These are phyloP conservation scores for Knipowitschia caucasica DNA, from an alignment of 2,797 vertebrate species.

Conservation along the genomic window DNA sequence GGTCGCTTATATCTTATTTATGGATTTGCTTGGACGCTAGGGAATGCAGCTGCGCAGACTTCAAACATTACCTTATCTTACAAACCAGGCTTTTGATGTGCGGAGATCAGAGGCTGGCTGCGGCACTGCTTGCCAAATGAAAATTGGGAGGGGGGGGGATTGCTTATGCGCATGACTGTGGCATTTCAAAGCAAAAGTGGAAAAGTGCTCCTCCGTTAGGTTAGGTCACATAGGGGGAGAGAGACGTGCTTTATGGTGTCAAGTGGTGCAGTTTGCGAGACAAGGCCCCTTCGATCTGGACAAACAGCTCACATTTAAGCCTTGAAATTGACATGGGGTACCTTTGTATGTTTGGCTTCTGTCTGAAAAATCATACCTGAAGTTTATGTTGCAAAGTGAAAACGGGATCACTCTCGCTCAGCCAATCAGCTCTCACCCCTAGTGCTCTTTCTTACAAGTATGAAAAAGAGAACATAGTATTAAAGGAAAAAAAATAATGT, in stretches of 20 bases:
- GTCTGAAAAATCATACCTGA: too few species aligned
- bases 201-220: slow-evolving; percentile 80
- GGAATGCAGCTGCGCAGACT: slow-evolving; percentile 89
- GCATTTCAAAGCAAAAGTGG: slow-evolving; percentile 85
- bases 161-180: slow-evolving; percentile 80
- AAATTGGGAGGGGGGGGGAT: slow-evolving; percentile 69
- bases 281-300: slow-evolving; percentile 4
- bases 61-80: slow-evolving; percentile 98
- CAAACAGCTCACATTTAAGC: too few species aligned
- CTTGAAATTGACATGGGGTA: too few species aligned
- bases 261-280: slow-evolving; percentile 53
- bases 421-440: too few species aligned
- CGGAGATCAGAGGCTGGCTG: slow-evolving; percentile 88
- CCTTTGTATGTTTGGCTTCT: too few species aligned
- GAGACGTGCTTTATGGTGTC: slow-evolving; percentile 64
- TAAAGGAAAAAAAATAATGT: too few species aligned
- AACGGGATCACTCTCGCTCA: too few species aligned
- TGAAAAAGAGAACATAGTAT: too few species aligned
- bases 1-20: slow-evolving; percentile 91
- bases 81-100: slow-evolving; percentile 96
- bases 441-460: too few species aligned
- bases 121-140: slow-evolving; percentile 87
- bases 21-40: slow-evolving; percentile 90
- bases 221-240: slow-evolving; percentile 74
- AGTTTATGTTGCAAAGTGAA: too few species aligned